Evolutionary conservation across 2,888 invertebrate species (phyloP), one percentile per base, ranked within the genome.

Genomic region (Archaeoteleia sp.): DNA sequence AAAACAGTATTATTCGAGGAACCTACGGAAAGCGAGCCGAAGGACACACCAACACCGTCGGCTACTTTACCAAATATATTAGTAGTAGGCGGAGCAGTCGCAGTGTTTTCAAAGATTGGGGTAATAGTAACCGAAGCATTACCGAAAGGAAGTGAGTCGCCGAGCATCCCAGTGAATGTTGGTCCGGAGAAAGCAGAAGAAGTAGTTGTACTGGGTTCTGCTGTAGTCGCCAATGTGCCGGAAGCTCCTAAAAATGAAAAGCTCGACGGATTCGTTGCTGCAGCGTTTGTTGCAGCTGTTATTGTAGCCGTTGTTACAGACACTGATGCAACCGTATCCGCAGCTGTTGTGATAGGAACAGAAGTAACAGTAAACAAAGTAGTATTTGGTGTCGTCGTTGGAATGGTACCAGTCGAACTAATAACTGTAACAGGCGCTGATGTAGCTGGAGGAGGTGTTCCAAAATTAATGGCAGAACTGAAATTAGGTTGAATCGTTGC

Each of bases 1-100:
- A 77, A 77, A 3, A 73, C 32, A 3, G 71, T 67, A 46, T 39
- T 30, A 5, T 2, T 37, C 7, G 60, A 20, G 9, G 58, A 13
- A 17, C 15, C 7, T 17, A 35, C 0, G 49, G 43, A 8, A 35
- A 12, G 1, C 35, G n/a, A 30, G 3, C 40, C 54, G 17, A 62
- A 62, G n/a, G 46, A 12, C 9, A 48, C 1, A n/a, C 23, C 4
- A 17, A 4, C 12, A 1, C 39, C 15, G 4, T 35, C 34, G 0
- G 48, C 48, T 7, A 35, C 6, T 43, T 49, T 49, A 1, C 57
- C 57, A 15, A 69, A 69, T 1, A 63, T 13, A n/a, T 37, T 46
- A 8, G 5, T 15, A 9, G 40, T 7, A 12, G 45, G 9, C 6
- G 29, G 2, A 46, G 46, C 1, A 8, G 48, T 9, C 1, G 46